Conservation (phyloP, 2,888 invertebrate species). For the Cerceris ruficornis region DNA sequence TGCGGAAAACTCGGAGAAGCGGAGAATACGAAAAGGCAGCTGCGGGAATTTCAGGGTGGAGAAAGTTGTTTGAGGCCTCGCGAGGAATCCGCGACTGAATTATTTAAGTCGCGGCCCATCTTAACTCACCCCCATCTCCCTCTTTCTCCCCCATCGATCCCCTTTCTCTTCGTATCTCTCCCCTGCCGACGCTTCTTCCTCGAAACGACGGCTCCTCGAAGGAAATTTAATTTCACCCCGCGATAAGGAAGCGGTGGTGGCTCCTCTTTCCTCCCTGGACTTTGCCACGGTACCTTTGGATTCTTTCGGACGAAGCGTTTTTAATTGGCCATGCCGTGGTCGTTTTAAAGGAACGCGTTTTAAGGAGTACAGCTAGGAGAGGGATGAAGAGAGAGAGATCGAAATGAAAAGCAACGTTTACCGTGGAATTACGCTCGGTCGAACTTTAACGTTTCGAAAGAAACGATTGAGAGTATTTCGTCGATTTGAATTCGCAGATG, state of each 20-base stretch:
- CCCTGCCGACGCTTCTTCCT: slow-evolving; percentile 26
- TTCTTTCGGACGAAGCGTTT: slow-evolving; percentile 35
- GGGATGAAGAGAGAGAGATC: slow-evolving; percentile 13
- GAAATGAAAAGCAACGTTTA: not conserved
- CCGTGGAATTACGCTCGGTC: too few relatives aligned
- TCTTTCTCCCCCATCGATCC: slow-evolving; percentile 3
- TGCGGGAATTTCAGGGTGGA: slow-evolving; percentile 40
- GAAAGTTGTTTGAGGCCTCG: slow-evolving; percentile 63
- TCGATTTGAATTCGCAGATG: too few relatives aligned
- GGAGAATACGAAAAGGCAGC: slow-evolving; percentile 61
- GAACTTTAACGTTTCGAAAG: too few relatives aligned
- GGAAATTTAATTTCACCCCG: slow-evolving; percentile 65
- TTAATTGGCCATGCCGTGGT: slow-evolving; percentile 60
- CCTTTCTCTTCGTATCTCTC: slow-evolving; percentile 1
- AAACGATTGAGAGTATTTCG: too few relatives aligned
- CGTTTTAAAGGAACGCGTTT: slow-evolving; percentile 37
- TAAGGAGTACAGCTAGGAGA: slow-evolving; percentile 20
- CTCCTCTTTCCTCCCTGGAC: slow-evolving; percentile 23
- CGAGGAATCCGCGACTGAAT: slow-evolving; percentile 69
- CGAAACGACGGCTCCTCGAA: slow-evolving; percentile 37
- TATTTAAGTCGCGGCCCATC: slow-evolving; percentile 71
- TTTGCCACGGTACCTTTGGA: not conserved
- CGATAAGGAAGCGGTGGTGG: slow-evolving; percentile 22
- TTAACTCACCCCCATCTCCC: slow-evolving; percentile 46
- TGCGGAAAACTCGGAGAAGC: slow-evolving; percentile 38